These are phyloP conservation scores for Octodonta nipae DNA, from an alignment of 2,888 invertebrate genomes.

Conservation along the genomic window DNA sequence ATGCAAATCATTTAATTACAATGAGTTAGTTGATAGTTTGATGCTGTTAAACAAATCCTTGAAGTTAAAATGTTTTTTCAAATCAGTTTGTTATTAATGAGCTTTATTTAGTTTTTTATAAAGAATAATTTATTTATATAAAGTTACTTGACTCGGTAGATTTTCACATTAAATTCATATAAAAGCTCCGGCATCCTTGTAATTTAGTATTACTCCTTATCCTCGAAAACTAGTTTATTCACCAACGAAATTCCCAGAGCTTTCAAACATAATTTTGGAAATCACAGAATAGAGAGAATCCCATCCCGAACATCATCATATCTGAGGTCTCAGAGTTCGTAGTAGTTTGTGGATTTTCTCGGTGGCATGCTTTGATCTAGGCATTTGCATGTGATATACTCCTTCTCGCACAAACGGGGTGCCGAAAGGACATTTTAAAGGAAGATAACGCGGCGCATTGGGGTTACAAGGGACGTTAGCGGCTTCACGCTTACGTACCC, in stretches of 20 bases:
- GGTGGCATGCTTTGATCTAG: slow-evolving; percentile 23
- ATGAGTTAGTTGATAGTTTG: too few species aligned
- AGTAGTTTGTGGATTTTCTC: slow-evolving; percentile 17
- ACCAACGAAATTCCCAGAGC: neutral
- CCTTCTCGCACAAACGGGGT: slow-evolving; percentile 14
- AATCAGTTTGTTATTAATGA: too few species aligned
- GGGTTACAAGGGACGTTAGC: neutral
- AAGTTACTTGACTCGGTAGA: too few species aligned
- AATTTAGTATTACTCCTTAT: too few species aligned
- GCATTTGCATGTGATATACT: slow-evolving; percentile 28
- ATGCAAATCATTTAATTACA: too few species aligned
- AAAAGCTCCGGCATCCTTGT: too few species aligned
- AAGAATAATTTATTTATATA: too few species aligned
- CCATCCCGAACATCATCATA: slow-evolving; percentile 2
- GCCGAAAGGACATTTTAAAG: slow-evolving; percentile 1
- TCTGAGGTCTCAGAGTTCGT: slow-evolving; percentile 1
- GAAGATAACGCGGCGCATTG: slow-evolving; percentile 1
- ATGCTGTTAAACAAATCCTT: too few species aligned
- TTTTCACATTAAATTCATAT: too few species aligned
- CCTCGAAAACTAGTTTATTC: too few species aligned
- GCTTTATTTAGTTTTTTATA: too few species aligned
- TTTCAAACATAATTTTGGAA: slow-evolving; percentile 11
- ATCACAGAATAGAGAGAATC: slow-evolving; percentile 9
- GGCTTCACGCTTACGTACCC: slow-evolving; percentile 2
- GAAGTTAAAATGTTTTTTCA: too few species aligned